These are phyloP conservation scores for Otocyon megalotis DNA, from an alignment of 2,113 vertebrate genomes.

Conservation along the genomic window DNA sequence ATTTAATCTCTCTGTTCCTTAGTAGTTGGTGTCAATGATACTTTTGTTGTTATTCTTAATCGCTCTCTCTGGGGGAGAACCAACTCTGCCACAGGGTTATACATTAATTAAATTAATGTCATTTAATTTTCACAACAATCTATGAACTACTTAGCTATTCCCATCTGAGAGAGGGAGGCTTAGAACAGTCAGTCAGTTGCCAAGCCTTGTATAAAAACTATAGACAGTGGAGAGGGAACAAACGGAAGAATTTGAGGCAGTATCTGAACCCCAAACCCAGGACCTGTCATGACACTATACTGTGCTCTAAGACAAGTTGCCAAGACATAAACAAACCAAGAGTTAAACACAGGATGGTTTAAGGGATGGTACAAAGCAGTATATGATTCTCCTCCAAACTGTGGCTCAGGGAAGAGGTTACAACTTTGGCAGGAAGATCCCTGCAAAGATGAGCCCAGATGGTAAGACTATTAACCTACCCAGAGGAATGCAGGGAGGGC, in stretches of 20 bases:
- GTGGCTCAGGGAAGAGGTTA: neutral
- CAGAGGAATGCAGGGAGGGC: neutral
- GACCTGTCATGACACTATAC: neutral
- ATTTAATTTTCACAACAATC: neutral
- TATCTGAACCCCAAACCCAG: neutral
- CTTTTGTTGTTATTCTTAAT: neutral
- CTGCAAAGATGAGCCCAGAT: neutral
- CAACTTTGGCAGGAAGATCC: neutral
- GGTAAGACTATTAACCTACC: neutral
- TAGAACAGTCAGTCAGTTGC: neutral
- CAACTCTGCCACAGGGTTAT: neutral
- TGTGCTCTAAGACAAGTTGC: neutral
- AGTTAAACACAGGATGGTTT: neutral
- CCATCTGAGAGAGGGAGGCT: neutral
- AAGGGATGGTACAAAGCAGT: neutral
- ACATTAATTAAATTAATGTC: no score
- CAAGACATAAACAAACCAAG: neutral
- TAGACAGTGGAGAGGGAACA: neutral
- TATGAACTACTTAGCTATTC: neutral
- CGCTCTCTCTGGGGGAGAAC: neutral
- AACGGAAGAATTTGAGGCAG: neutral
- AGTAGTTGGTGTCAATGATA: neutral
- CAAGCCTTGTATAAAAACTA: neutral
- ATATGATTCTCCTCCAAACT: neutral
- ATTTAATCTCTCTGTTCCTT: neutral